Base-by-base conservation (phyloP, 1,140 invertebrate species). In the Bilobella aurantiaca region DNA sequence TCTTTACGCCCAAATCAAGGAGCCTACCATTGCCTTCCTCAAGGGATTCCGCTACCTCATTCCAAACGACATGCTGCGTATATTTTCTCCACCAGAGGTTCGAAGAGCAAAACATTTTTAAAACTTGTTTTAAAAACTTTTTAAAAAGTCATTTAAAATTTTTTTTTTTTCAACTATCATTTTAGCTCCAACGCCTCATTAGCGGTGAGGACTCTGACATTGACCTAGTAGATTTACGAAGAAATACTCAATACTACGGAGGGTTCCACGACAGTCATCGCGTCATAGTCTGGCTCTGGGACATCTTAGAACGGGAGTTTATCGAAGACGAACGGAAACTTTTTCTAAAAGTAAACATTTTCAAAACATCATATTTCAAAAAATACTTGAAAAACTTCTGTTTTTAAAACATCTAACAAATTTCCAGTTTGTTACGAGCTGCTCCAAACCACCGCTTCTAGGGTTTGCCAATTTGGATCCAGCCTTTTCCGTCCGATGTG, bases 201-300 rank as follows among this genome's bases (percentile, higher is more conserved):
- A 93, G 91, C 60, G 93, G 92, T 1, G 92, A 96, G 76, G 94
- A 93, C 74, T 85, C 86, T 46, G 90, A 90, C 2, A 79, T 98
- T 57, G 93, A 98, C 81, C 79, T 98, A 60, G 82, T 85, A 73
- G 95, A 98, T 81, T 79, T 98, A 53, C 83, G 93, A 61, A 86
- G 86, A 71, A 87, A 98, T 78, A 98, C 95, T 1, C 92, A 96
- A 79, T 99, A 99, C 80, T 99, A 96, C 79, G 97, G 96, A 37
- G 97, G 97, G 3, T 99, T 98, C 79, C 96, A 99, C 78, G 93
- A 96, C 79, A 96, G 91, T 68, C 97, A 99, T 80, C 83, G 93
- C 69, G 93, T 99, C 42, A 90, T 99, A 18, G 88, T 90, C 74
- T 99, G 97, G 97, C 80, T 99, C 16, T 99, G 97, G 97, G 93